phyloP scores from a whole-genome alignment of 2,888 invertebrate genomes.

The Tenthredo notha region DNA sequence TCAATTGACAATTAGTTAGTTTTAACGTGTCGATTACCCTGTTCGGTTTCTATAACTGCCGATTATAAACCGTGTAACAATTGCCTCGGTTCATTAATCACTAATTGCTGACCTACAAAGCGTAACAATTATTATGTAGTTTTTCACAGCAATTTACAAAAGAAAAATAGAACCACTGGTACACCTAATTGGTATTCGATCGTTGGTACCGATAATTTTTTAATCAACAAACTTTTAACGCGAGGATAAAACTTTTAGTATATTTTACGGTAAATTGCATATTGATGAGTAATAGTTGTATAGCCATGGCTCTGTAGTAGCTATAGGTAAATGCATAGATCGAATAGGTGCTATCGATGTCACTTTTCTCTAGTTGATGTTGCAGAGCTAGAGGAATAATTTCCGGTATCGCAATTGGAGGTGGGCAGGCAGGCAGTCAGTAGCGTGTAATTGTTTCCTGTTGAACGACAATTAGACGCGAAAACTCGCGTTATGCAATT shows the following conservation, averaged over 20 bases:
- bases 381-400: slow-evolving; percentile 6
- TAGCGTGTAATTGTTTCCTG: slow-evolving; percentile 47
- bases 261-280: not conserved
- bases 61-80: slow-evolving; percentile 33
- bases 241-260: not conserved
- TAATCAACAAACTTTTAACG: not conserved
- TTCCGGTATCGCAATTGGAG: slow-evolving; percentile 26
- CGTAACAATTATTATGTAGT: slow-evolving; percentile 3
- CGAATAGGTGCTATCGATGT: not conserved
- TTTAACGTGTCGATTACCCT: slow-evolving; percentile 14
- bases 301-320: not conserved
- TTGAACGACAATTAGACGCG: slow-evolving; percentile 42
- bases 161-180: not conserved
- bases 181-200: not conserved
- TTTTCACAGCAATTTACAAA: not conserved
- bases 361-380: not conserved
- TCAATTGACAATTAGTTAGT: not conserved
- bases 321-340: not conserved
- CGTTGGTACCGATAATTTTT: not conserved
- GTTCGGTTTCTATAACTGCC: slow-evolving; percentile 16
- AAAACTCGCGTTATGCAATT: slow-evolving; percentile 15
- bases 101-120: slow-evolving; percentile 28
- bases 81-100: slow-evolving; percentile 25
- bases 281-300: not conserved
- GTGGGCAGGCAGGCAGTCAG: not conserved